phyloP scores from a whole-genome alignment of 2,888 invertebrate genomes.

The Macropis europaea region DNA sequence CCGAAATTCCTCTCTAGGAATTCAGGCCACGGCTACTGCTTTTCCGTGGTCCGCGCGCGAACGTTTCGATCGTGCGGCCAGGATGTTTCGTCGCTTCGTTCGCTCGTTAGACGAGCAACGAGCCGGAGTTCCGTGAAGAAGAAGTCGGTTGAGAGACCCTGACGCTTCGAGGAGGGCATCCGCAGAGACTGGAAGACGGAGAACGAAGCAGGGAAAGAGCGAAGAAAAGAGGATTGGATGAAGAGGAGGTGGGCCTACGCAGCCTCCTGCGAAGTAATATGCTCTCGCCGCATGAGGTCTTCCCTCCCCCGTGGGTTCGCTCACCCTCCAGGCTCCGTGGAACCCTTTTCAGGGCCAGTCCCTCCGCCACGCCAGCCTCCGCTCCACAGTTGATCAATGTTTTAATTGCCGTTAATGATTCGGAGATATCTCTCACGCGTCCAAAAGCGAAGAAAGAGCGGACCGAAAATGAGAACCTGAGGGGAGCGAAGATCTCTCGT shows the following conservation, averaged over 20 bases:
- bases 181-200: slow-evolving; percentile 32
- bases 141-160: slow-evolving; percentile 59
- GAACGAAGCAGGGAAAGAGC: slow-evolving; percentile 39
- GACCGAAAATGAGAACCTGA: neutral
- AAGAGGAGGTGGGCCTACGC: slow-evolving; percentile 61
- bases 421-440: slow-evolving; percentile 61
- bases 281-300: slow-evolving; percentile 75
- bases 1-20: no score
- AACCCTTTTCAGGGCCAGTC: slow-evolving; percentile 60
- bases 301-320: slow-evolving; percentile 49
- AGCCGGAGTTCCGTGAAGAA: no score
- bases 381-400: slow-evolving; percentile 60
- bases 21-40: no score
- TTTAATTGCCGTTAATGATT: slow-evolving; percentile 72
- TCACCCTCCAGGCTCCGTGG: slow-evolving; percentile 48
- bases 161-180: slow-evolving; percentile 44
- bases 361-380: slow-evolving; percentile 37
- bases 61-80: no score
- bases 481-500: neutral
- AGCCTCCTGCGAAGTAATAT: slow-evolving; percentile 76
- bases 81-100: no score
- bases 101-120: no score
- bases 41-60: no score
- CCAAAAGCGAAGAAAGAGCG: slow-evolving; percentile 30
- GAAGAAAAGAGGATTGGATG: slow-evolving; percentile 47